Percentiles rank a stretch among this genome's conserved stretches.
Conservation (phyloP, 2,888 invertebrate genomes). For the Ornithoptera priamus region DNA sequence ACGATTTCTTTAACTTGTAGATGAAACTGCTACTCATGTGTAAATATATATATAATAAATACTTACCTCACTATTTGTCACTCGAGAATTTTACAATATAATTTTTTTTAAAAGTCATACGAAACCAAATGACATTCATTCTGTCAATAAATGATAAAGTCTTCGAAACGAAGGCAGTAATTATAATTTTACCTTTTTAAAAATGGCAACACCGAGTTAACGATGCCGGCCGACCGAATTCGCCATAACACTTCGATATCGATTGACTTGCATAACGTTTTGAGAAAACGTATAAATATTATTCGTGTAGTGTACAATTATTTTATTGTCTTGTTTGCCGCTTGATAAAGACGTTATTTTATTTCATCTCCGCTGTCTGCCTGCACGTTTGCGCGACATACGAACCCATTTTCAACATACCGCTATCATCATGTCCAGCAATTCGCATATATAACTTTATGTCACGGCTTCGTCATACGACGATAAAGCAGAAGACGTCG, state of each 20-base stretch:
- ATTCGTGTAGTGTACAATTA: constrained; percentile 17
- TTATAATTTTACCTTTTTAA: constrained; percentile 49
- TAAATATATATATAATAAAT: too few species aligned
- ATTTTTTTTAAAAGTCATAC: neutral
- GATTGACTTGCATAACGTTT: constrained; percentile 55
- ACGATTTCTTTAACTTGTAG: too few species aligned
- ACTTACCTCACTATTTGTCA: too few species aligned
- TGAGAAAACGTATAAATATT: constrained; percentile 26
- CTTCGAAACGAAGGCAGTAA: constrained; percentile 35
- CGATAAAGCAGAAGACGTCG: constrained; percentile 19
- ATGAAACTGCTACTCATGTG: too few species aligned
- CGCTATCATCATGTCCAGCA: constrained; percentile 13
- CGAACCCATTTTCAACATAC: constrained; percentile 5
- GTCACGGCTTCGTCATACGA: constrained; percentile 20
- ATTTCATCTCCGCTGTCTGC: constrained; percentile 19
- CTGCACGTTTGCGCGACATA: constrained; percentile 3
- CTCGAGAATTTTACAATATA: too few species aligned
- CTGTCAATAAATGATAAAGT: constrained; percentile 22
- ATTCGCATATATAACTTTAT: constrained; percentile 24
- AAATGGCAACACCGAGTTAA: constrained; percentile 45
- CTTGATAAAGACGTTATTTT: constrained; percentile 30
- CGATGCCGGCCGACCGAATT: constrained; percentile 52
- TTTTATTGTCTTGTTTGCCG: constrained; percentile 29
- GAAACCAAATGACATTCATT: constrained; percentile 5
- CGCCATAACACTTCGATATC: constrained; percentile 55